A percentile compares a stretch with the other conserved stretches of the same genome.
Evolutionary conservation across 2,888 invertebrate genomes (phyloP).

Genomic region (Pristionchus japonicus): DNA sequence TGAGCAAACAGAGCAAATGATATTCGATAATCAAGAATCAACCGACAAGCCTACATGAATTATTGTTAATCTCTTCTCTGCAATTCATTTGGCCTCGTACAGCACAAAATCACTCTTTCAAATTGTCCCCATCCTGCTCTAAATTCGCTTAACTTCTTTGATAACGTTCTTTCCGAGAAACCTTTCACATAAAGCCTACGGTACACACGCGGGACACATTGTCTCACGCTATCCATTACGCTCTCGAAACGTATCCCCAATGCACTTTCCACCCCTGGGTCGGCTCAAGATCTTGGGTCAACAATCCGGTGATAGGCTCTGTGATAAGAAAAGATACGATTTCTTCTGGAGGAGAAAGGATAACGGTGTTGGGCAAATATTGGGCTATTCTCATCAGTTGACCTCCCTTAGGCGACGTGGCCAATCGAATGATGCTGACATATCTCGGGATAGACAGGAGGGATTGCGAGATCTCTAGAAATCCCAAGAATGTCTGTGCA

Average conservation of each 20-base stretch:
- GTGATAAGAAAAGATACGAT: constrained; percentile 37
- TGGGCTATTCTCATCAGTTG: constrained; percentile 3
- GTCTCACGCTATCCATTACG: background rate
- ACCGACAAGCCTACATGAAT: too few species aligned
- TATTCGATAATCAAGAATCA: background rate
- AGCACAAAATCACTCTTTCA: background rate
- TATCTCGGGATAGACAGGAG: background rate
- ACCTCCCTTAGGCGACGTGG: constrained; percentile 24
- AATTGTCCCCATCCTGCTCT: too few species aligned
- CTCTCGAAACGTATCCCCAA: background rate
- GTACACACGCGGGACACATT: too few species aligned
- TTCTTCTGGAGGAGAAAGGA: background rate
- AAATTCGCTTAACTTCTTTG: too few species aligned
- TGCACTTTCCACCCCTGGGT: background rate
- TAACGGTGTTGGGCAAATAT: constrained; percentile 28
- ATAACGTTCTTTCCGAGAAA: too few species aligned
- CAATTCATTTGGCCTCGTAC: too few species aligned
- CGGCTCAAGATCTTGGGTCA: constrained; percentile 17
- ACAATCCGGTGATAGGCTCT: background rate
- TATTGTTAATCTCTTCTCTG: too few species aligned
- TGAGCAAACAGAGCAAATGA: background rate
- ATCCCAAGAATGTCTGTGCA: background rate
- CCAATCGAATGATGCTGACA: background rate
- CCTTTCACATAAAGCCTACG: too few species aligned
- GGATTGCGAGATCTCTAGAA: background rate